Conservation (phyloP, 2,797 vertebrate genomes). For the Typhlichthys subterraneus region DNA sequence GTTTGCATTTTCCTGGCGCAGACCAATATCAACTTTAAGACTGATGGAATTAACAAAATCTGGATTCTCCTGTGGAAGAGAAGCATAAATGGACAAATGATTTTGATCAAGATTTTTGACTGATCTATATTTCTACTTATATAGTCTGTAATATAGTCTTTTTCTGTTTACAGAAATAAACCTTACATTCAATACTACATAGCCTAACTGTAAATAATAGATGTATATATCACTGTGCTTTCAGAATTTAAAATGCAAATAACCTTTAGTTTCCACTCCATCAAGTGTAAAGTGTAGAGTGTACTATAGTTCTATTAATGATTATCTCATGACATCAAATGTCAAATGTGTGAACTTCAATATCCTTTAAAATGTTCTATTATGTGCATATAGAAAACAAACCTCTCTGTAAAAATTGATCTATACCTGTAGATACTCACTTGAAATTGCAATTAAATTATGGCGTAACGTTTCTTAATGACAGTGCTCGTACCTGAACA, state of each 20-base stretch:
- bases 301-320: too few relatives aligned
- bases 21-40: slow-evolving; percentile 82
- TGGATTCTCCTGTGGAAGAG: slow-evolving; percentile 78
- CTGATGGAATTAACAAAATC: slow-evolving; percentile 85
- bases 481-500: slow-evolving; percentile 79
- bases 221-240: too few relatives aligned
- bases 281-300: too few relatives aligned
- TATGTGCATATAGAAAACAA: too few relatives aligned
- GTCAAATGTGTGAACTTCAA: too few relatives aligned
- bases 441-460: slow-evolving; percentile 4
- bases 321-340: too few relatives aligned
- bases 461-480: neutral
- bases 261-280: too few relatives aligned
- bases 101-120: neutral
- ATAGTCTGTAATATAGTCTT: neutral
- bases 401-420: too few relatives aligned
- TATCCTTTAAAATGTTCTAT: too few relatives aligned
- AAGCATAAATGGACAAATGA: neutral
- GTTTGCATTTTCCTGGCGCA: slow-evolving; percentile 75
- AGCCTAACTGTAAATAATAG: too few relatives aligned
- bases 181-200: too few relatives aligned
- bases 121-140: neutral
- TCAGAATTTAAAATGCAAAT: too few relatives aligned
- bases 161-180: neutral
- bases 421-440: neutral